Conservation (phyloP, 2,797 vertebrate genomes). For the Momotus momota region DNA sequence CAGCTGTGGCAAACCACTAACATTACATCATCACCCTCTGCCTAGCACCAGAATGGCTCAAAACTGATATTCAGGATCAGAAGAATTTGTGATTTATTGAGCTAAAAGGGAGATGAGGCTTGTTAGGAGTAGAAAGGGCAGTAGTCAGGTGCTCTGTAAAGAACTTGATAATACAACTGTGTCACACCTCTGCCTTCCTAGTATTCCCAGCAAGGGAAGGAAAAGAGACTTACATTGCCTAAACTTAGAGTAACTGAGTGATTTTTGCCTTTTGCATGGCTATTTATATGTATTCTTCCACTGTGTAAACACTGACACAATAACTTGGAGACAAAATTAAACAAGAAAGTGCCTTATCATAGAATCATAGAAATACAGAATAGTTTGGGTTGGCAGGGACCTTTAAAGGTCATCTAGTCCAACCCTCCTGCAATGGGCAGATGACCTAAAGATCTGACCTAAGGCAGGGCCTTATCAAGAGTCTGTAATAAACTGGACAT, state of each 20-base stretch:
- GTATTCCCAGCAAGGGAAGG: neutral
- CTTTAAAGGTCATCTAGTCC: neutral
- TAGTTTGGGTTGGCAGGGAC: neutral
- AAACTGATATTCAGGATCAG: neutral
- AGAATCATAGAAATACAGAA: neutral
- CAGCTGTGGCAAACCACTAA: accelerated
- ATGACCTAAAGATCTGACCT: neutral
- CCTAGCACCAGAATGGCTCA: neutral
- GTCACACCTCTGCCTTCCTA: neutral
- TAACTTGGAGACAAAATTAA: neutral
- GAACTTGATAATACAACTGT: accelerated
- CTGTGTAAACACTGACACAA: neutral
- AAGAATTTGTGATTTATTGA: neutral
- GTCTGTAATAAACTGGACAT: neutral
- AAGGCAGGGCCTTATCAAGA: neutral
- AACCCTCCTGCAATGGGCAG: neutral
- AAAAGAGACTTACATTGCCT: neutral
- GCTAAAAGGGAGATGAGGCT: neutral
- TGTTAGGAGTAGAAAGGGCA: neutral
- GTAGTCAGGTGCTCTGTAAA: neutral
- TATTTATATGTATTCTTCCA: neutral
- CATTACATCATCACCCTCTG: accelerated
- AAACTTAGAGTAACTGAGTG: neutral
- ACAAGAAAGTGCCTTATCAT: neutral
- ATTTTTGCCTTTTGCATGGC: neutral